phyloP scores from a whole-genome alignment of 1,140 invertebrate species.

The Drosophila seguyi region DNA sequence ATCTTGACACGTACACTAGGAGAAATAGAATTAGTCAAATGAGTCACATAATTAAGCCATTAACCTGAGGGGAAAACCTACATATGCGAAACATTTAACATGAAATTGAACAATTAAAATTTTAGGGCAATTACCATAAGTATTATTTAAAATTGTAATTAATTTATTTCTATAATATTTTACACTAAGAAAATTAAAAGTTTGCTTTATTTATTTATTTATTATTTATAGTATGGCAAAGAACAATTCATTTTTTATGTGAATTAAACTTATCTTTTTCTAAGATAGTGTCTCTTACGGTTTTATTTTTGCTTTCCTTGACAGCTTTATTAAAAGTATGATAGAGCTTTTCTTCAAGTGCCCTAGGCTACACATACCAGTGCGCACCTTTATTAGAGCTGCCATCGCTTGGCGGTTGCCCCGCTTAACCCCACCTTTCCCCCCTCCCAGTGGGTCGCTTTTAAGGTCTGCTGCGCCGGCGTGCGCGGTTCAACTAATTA shows the following conservation, averaged over 20 bases:
- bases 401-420: constrained; percentile 11
- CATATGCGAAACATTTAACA: neutral
- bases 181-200: neutral
- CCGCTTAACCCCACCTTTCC: constrained; percentile 9
- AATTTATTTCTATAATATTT: neutral
- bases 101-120: neutral
- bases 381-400: constrained; percentile 43
- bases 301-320: neutral
- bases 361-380: constrained; percentile 9
- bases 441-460: constrained; percentile 42
- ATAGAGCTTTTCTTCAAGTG: constrained; percentile 15
- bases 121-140: neutral
- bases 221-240: no score
- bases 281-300: neutral
- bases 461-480: constrained; percentile 79
- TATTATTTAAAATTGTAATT: neutral
- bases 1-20: constrained; percentile 50
- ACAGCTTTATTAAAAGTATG: neutral
- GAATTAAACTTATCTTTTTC: neutral
- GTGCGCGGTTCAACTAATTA: constrained; percentile 77
- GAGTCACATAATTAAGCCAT: constrained; percentile 10
- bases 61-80: neutral
- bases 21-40: neutral
- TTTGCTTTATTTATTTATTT: no score
- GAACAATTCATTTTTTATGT: neutral